Conservation (phyloP, 2,888 invertebrate species). For the Machimus rusticus region DNA sequence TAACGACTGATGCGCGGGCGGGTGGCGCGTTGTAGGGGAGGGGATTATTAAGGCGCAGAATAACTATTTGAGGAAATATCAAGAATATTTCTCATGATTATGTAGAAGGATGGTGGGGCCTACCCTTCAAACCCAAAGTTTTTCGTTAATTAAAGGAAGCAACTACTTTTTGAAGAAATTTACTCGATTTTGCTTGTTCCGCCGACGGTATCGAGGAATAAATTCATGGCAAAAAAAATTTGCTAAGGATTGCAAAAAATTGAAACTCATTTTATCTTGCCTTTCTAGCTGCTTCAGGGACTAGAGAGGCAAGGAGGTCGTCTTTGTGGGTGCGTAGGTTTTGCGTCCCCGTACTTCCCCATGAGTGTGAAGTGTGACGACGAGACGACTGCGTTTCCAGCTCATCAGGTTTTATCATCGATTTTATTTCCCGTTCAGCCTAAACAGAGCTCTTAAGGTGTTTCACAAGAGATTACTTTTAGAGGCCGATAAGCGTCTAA, state of each 20-base stretch:
- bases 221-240: neutral
- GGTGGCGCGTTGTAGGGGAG: neutral
- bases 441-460: neutral
- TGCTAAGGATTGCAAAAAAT: neutral
- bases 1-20: neutral
- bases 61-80: neutral
- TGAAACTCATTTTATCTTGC: neutral
- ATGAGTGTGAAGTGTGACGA: neutral
- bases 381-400: slow-evolving; percentile 6
- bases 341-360: neutral
- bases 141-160: neutral
- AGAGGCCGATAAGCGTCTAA: neutral
- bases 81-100: neutral
- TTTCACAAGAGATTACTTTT: slow-evolving; percentile 20
- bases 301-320: neutral
- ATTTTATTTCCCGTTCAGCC: neutral
- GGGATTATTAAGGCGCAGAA: neutral
- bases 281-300: neutral
- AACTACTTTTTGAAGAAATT: neutral
- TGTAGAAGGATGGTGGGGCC: neutral
- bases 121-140: neutral
- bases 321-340: neutral
- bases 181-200: neutral
- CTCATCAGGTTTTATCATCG: slow-evolving; percentile 28
- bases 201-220: neutral